A percentile compares a stretch with the other conserved stretches of the same genome.
Conservation (phyloP, 2,113 vertebrate species). For the Alethe diademata region DNA sequence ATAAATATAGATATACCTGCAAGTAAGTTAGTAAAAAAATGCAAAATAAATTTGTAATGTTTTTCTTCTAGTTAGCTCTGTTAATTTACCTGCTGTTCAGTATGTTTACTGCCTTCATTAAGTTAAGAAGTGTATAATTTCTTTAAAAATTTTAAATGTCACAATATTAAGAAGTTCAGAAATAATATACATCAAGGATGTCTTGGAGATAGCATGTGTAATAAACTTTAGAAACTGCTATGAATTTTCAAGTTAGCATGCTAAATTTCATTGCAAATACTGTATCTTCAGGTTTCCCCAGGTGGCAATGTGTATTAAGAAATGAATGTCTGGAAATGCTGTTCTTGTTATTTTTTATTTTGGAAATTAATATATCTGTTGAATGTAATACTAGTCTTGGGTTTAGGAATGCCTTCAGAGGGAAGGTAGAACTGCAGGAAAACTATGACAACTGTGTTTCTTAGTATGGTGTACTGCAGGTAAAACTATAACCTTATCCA, state of each 20-base stretch:
- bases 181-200: background rate
- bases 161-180: background rate
- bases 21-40: background rate
- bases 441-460: background rate
- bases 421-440: background rate
- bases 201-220: background rate
- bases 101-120: background rate
- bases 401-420: background rate
- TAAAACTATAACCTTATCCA: background rate
- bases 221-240: background rate
- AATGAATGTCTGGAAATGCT: slow-evolving; percentile 19
- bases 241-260: background rate
- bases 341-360: background rate
- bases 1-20: background rate
- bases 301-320: slow-evolving; percentile 49
- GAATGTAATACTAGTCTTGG: background rate
- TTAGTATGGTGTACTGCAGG: background rate
- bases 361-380: slow-evolving; percentile 4
- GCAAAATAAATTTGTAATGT: background rate
- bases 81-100: background rate
- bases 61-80: background rate
- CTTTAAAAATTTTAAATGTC: background rate
- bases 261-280: background rate
- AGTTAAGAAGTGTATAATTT: background rate
- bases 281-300: slow-evolving; percentile 42